A percentile compares a stretch with the other conserved stretches of the same genome.
phyloP scores from a whole-genome alignment of 2,113 vertebrate genomes.

The Pteruthius melanotis region DNA sequence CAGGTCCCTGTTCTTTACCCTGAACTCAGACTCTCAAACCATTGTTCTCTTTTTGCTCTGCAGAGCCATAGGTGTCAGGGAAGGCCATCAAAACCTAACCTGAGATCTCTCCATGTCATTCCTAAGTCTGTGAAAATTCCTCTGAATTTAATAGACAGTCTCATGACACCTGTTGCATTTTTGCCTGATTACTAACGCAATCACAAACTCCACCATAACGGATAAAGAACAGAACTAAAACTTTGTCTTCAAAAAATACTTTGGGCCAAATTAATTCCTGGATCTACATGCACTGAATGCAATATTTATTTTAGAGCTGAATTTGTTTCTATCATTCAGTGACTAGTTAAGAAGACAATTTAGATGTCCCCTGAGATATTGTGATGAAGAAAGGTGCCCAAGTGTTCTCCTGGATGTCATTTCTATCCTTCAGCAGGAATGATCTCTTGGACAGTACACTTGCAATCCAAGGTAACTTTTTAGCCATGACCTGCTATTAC shows the following conservation, averaged over 20 bases:
- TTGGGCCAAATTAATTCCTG: neutral
- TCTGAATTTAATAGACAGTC: neutral
- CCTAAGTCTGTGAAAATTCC: neutral
- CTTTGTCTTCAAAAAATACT: neutral
- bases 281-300: neutral
- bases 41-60: neutral
- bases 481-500: neutral
- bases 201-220: neutral
- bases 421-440: neutral
- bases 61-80: neutral
- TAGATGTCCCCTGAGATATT: neutral
- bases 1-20: neutral
- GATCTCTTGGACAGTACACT: neutral
- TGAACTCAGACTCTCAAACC: neutral
- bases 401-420: neutral
- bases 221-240: neutral
- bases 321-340: neutral
- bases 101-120: neutral
- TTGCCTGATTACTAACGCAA: neutral
- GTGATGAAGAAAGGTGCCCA: neutral
- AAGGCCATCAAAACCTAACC: neutral
- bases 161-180: neutral
- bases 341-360: neutral
- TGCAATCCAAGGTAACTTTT: neutral
- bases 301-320: neutral